phyloP scores from a whole-genome alignment of 2,113 vertebrate species.

The Tetrax tetrax region DNA sequence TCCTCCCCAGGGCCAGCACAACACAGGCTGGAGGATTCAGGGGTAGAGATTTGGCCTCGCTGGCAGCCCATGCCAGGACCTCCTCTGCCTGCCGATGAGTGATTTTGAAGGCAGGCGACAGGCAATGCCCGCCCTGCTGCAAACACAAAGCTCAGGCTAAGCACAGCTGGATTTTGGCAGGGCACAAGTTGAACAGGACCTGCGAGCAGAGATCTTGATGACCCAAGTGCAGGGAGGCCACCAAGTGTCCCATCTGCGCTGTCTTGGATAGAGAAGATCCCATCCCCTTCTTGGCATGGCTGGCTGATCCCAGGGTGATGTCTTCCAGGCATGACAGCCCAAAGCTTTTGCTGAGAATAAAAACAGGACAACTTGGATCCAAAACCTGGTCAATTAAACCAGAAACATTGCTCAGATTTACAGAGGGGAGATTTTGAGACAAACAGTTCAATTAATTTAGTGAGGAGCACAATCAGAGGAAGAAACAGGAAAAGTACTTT shows the following conservation, averaged over 20 bases:
- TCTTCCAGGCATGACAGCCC: constrained; percentile 1
- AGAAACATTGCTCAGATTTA: neutral
- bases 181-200: neutral
- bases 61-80: neutral
- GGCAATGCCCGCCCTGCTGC: neutral
- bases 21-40: neutral
- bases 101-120: neutral
- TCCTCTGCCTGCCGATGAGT: neutral
- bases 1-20: neutral
- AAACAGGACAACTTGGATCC: constrained; percentile 23
- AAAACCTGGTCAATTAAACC: neutral
- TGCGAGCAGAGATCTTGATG: neutral
- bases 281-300: neutral
- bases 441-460: constrained; percentile 12
- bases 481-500: neutral
- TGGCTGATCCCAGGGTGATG: neutral
- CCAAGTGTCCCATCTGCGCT: fast-evolving
- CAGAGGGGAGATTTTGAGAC: neutral
- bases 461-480: neutral
- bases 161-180: neutral
- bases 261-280: neutral
- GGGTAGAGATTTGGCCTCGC: neutral
- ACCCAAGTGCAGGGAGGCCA: neutral
- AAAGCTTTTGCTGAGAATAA: neutral
- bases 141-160: neutral